Conservation (phyloP, 2,888 invertebrate genomes). For the Mystacides longicornis region DNA sequence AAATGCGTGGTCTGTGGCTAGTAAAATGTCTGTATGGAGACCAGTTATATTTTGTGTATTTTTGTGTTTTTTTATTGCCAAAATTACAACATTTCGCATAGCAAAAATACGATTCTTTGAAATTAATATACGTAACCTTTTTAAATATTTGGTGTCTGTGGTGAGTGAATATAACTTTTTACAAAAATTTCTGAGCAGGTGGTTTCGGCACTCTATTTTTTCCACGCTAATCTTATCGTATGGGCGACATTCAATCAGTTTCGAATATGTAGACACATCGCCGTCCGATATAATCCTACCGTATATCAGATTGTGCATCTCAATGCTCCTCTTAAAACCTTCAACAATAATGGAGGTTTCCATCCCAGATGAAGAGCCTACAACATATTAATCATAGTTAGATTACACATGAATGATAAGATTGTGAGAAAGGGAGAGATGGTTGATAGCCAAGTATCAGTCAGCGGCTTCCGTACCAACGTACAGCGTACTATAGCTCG, state of each 20-base stretch:
- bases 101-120: neutral
- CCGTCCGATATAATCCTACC: constrained; percentile 19
- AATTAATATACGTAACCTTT: neutral
- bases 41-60: neutral
- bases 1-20: neutral
- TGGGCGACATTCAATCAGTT: constrained; percentile 20
- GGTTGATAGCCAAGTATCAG: too few species aligned
- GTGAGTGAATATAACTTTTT: constrained; percentile 15
- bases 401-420: too few species aligned
- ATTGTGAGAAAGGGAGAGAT: too few species aligned
- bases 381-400: neutral
- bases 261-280: constrained; percentile 19
- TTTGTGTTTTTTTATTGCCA: neutral
- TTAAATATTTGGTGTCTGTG: neutral
- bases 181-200: constrained; percentile 23
- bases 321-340: constrained; percentile 23
- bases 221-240: constrained; percentile 23
- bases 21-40: neutral
- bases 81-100: neutral
- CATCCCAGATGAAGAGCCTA: constrained; percentile 21
- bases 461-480: too few species aligned
- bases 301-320: constrained; percentile 24
- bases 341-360: constrained; percentile 21
- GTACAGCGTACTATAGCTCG: too few species aligned
- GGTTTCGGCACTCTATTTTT: constrained; percentile 27